A percentile compares a stretch with the other conserved stretches of the same genome.
Evolutionary conservation across 1,140 invertebrate genomes (phyloP).

Genomic region (Monomorium pharaonis): DNA sequence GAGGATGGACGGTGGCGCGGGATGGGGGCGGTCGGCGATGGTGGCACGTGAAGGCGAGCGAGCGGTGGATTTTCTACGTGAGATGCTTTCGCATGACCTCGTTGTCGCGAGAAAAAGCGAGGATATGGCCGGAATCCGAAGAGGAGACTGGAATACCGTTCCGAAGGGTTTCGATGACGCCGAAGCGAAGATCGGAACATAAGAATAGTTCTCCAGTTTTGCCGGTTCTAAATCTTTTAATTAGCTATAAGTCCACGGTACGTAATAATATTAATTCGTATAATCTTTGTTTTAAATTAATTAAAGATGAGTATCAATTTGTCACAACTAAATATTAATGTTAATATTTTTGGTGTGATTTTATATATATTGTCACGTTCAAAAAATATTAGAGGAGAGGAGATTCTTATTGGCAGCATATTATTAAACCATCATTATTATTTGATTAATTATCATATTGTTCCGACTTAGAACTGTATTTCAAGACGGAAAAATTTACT

Average conservation of each 20-base stretch:
- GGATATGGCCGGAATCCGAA: conserved; percentile 43
- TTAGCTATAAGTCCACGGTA: neutral
- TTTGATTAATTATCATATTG: too few relatives aligned
- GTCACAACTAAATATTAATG: too few relatives aligned
- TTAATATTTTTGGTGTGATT: too few relatives aligned
- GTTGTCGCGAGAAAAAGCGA: conserved; percentile 59
- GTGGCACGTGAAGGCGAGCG: conserved; percentile 26
- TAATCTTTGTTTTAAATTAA: neutral
- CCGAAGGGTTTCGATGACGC: neutral
- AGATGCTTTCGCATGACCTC: conserved; percentile 65
- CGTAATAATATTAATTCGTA: neutral
- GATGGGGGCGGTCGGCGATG: neutral
- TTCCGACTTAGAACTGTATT: too few relatives aligned
- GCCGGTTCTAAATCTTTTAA: neutral
- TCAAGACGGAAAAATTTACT: too few relatives aligned
- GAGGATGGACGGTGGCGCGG: neutral
- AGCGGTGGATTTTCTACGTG: conserved; percentile 57
- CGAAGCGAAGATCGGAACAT: conserved; percentile 38
- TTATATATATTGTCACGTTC: too few relatives aligned
- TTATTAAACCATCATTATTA: too few relatives aligned
- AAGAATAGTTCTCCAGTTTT: neutral
- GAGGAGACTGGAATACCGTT: neutral
- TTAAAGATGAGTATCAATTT: too few relatives aligned
- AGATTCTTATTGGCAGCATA: too few relatives aligned
- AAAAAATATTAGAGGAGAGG: too few relatives aligned